Evolutionary conservation across 1,140 invertebrate genomes (phyloP).

Genomic region (Trichonephila inaurata): DNA sequence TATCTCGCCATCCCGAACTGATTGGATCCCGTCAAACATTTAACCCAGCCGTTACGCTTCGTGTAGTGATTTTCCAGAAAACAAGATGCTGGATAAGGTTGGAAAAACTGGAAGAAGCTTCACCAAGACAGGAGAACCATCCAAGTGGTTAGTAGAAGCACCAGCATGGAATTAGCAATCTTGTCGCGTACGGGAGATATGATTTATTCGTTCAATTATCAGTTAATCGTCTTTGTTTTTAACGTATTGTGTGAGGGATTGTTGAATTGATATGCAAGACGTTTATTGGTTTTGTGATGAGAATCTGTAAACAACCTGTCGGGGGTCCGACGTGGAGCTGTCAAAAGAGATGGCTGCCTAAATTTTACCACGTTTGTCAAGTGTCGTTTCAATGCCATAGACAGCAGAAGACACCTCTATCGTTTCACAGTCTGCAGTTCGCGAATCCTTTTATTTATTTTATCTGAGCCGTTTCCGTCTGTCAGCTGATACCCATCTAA

Average conservation of each 20-base stretch:
- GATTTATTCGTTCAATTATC: slow-evolving; percentile 52
- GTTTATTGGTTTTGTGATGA: slow-evolving; percentile 7
- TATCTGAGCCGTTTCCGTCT: slow-evolving; percentile 11
- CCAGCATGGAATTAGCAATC: background rate
- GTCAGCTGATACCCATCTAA: background rate
- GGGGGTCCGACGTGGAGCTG: background rate
- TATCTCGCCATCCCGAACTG: slow-evolving; percentile 62
- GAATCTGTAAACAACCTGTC: slow-evolving; percentile 54
- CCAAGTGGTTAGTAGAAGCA: background rate
- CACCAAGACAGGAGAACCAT: background rate
- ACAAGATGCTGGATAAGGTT: slow-evolving; percentile 9
- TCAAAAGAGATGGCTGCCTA: background rate
- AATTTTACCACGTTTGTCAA: slow-evolving; percentile 46
- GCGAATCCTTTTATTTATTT: background rate
- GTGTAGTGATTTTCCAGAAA: slow-evolving; percentile 12
- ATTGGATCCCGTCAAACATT: slow-evolving; percentile 49
- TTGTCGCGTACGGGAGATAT: slow-evolving; percentile 8
- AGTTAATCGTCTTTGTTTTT: slow-evolving; percentile 40
- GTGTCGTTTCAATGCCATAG: background rate
- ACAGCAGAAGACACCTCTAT: background rate
- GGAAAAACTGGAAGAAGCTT: background rate
- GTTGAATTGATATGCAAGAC: slow-evolving; percentile 47
- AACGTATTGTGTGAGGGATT: background rate
- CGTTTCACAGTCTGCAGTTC: background rate
- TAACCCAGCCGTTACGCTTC: slow-evolving; percentile 59